These are phyloP conservation scores for Burhinus oedicnemus DNA, from an alignment of 2,113 vertebrate species.

Conservation along the genomic window DNA sequence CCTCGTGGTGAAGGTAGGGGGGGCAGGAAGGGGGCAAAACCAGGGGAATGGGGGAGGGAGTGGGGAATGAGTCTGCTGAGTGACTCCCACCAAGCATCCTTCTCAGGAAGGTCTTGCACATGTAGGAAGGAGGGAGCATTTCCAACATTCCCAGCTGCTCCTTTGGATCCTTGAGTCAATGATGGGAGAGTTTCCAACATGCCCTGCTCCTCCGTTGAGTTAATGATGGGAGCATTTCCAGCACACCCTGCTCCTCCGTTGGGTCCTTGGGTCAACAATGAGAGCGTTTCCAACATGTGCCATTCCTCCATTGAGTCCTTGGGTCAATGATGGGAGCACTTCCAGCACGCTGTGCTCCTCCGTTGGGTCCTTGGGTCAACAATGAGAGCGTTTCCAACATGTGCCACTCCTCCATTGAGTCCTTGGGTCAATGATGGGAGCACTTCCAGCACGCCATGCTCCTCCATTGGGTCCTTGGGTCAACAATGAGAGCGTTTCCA, in stretches of 20 bases:
- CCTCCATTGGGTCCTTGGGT: neutral
- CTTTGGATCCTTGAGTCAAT: neutral
- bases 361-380: neutral
- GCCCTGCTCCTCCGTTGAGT: too few relatives aligned
- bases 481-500: neutral
- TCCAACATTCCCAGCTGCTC: neutral
- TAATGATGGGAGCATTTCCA: neutral
- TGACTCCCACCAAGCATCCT: neutral
- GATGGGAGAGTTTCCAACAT: accelerated
- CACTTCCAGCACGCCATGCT: accelerated
- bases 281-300: accelerated
- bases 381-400: accelerated
- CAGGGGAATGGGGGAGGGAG: neutral
- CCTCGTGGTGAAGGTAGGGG: conserved; percentile 84
- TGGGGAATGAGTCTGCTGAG: neutral
- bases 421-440: neutral
- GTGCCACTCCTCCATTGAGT: accelerated
- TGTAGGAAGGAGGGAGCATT: neutral
- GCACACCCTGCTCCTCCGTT: accelerated
- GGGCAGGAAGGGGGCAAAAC: neutral
- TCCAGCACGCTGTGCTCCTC: neutral
- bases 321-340: neutral
- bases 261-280: neutral
- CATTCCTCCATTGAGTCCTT: accelerated
- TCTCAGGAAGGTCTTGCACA: neutral